Evolutionary conservation across 2,113 vertebrate genomes (phyloP).

Genomic region (Podocnemis expansa): DNA sequence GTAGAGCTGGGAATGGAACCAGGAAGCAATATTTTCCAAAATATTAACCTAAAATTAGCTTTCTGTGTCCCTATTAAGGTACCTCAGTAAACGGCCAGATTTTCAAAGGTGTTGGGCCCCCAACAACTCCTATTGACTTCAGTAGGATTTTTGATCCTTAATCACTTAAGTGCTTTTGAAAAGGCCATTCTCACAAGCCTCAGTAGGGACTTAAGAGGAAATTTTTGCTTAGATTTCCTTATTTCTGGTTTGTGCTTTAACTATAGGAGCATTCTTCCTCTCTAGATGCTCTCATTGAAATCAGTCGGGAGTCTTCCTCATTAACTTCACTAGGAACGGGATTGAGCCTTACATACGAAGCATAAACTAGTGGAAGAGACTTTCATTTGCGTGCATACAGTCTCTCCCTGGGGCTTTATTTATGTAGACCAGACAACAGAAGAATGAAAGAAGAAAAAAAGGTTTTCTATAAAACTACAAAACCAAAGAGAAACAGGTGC

Average conservation of each 20-base stretch:
- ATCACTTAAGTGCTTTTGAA: not conserved
- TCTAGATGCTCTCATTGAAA: not conserved
- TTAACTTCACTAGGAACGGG: not conserved
- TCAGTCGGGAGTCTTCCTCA: not conserved
- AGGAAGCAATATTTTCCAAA: not conserved
- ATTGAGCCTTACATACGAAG: not conserved
- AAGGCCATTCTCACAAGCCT: not conserved
- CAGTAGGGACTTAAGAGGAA: not conserved
- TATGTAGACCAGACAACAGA: not conserved
- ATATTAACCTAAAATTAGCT: not conserved
- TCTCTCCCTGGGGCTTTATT: rapidly evolving
- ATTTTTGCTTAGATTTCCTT: not conserved
- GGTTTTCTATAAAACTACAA: not conserved
- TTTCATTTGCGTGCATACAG: not conserved
- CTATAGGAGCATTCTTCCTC: not conserved
- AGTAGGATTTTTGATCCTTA: not conserved
- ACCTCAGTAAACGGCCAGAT: not conserved
- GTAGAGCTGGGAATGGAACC: not conserved
- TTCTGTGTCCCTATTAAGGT: not conserved
- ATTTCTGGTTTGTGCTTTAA: not conserved
- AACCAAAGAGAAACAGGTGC: not conserved
- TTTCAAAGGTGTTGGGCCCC: not conserved
- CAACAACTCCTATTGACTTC: not conserved
- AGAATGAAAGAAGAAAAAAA: not conserved
- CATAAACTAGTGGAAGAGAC: not conserved